Evolutionary conservation across 2,113 vertebrate genomes (phyloP).

Genomic region (Cygnus buccinator): DNA sequence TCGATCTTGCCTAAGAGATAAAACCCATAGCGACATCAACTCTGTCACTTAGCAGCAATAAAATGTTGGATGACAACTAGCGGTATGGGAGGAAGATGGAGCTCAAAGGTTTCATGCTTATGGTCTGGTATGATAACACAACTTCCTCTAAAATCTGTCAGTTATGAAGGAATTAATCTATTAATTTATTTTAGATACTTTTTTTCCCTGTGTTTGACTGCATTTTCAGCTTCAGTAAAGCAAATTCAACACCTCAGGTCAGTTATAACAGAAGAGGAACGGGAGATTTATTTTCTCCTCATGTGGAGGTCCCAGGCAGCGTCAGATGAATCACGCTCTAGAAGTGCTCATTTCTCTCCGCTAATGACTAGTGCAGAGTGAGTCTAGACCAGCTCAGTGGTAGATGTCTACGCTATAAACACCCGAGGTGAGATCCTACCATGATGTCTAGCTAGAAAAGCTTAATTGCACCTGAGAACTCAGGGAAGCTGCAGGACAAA

Average conservation of each 20-base stretch:
- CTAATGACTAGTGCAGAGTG: neutral
- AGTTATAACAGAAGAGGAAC: neutral
- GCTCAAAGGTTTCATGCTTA: neutral
- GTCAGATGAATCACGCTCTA: neutral
- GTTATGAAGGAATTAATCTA: neutral
- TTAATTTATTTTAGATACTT: neutral
- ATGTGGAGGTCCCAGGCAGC: neutral
- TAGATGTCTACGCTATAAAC: neutral
- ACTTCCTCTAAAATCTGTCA: neutral
- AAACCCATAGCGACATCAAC: neutral
- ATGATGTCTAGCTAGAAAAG: neutral
- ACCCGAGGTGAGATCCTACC: neutral
- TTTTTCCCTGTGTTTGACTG: neutral
- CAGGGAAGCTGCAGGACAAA: neutral
- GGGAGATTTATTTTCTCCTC: neutral
- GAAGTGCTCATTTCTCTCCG: neutral
- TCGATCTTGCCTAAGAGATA: neutral
- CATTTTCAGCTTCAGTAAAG: neutral
- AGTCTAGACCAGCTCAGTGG: constrained; percentile 37
- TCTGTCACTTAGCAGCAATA: neutral
- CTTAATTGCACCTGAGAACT: neutral
- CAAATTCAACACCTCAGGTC: neutral
- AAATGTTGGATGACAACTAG: neutral
- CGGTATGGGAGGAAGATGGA: neutral
- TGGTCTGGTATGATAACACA: neutral